These are phyloP conservation scores for Harpagoxenus sublaevis DNA, from an alignment of 2,888 invertebrate species.

Conservation along the genomic window DNA sequence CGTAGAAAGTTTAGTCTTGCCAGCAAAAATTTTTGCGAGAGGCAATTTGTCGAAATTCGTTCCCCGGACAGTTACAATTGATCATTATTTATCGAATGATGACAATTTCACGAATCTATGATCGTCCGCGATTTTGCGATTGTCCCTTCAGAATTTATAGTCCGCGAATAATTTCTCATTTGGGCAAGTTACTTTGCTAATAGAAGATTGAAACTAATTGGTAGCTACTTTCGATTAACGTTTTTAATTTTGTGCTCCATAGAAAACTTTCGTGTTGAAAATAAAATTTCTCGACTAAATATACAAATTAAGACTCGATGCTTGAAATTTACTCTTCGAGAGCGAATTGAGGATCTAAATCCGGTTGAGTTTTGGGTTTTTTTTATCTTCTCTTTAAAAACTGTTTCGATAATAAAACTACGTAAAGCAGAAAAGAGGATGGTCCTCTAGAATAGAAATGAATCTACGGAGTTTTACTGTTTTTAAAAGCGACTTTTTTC, in stretches of 20 bases:
- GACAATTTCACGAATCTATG: neutral
- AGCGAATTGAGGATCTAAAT: neutral
- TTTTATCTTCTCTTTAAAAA: constrained; percentile 9
- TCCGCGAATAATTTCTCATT: neutral
- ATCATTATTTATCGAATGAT: neutral
- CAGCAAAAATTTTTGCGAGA: neutral
- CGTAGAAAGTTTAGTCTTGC: neutral
- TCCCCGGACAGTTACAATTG: neutral
- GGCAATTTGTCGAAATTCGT: neutral
- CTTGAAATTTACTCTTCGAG: constrained; percentile 4
- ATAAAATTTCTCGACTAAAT: neutral
- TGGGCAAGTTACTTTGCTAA: neutral
- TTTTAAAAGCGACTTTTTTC: neutral
- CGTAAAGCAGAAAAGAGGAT: constrained; percentile 1
- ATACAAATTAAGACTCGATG: neutral
- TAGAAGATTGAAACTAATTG: neutral
- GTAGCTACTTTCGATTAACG: neutral
- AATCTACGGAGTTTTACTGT: neutral
- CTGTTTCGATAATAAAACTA: constrained; percentile 19
- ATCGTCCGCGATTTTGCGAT: neutral
- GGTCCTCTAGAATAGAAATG: neutral
- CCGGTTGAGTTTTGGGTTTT: neutral
- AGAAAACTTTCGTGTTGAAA: neutral
- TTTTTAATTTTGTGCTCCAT: neutral
- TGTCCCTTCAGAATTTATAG: neutral